Base-by-base conservation (phyloP, 2,113 vertebrate genomes). In the Camelus dromedarius region DNA sequence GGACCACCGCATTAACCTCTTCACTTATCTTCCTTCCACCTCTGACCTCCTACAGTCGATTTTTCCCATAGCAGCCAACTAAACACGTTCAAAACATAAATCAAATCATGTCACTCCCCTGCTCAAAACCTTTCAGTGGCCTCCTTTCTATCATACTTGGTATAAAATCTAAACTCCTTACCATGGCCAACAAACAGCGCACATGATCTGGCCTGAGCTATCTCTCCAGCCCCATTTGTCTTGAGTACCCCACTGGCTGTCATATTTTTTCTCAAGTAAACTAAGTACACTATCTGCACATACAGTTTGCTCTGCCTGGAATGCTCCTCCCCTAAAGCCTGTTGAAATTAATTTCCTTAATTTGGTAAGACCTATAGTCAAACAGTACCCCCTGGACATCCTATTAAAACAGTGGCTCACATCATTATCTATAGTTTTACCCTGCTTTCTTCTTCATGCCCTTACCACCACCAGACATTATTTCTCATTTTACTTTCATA, bases 1-100 rank as follows among this genome's bases (percentile, higher is more conserved):
- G 26, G 26, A 46, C 18, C 67, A 80, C 19, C 64, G 1, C 6
- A 48, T 10, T 52, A 52, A 92, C 14, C 60, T 35, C 46, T 30
- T 56, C 77, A 69, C 3, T 22, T 54, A 26, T 56, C 42, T 73
- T n/a, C 28, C 52, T 89, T 93, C 30, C 3, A 60, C 56, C 77
- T 89, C 67, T 8, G 28, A 54, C 18, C 24, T 30, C 15, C 32
- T 56, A 7, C 4, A 50, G 35, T 46, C 30, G 72, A 54, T 14
- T 35, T 81, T 91, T 67, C 15, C 28, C 32, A 84, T 1, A 56
- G 58, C 11, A 95, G 19, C 22, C 58, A 91, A 91, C 80, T 46
- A 50, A 58, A 89, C 80, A 77, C 18, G 85, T 89, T 38, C 18
- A 82, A 89, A 97, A 81, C 26, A 76, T 20, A 73, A 89, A 77